Conservation (phyloP, 2,797 vertebrate genomes). For the Diplodus sargus region DNA sequence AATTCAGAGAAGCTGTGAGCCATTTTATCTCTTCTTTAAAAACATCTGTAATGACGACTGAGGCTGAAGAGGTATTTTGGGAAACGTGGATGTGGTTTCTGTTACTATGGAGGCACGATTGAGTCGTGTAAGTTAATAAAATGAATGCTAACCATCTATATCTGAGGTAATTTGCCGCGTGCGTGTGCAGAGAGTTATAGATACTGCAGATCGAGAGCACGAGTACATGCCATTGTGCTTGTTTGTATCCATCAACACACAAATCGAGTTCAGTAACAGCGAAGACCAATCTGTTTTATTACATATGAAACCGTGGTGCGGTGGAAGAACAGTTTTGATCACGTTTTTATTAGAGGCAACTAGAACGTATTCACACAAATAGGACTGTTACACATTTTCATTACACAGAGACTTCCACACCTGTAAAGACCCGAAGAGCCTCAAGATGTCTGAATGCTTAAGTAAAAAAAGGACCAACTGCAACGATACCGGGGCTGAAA, state of each 20-base stretch:
- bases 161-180: constrained; percentile 10
- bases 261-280: neutral
- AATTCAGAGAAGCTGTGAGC: constrained; percentile 41
- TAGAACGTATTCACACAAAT: constrained; percentile 19
- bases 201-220: neutral
- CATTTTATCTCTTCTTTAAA: constrained; percentile 49
- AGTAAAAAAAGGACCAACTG: neutral
- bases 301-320: neutral
- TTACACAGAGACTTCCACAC: constrained; percentile 10
- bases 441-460: neutral
- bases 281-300: constrained; percentile 15
- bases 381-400: constrained; percentile 32
- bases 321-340: constrained; percentile 7
- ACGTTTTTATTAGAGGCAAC: constrained; percentile 38
- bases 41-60: constrained; percentile 53
- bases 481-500: neutral
- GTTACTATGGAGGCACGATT: constrained; percentile 69
- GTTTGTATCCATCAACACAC: neutral
- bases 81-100: constrained; percentile 53
- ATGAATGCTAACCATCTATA: constrained; percentile 39
- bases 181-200: constrained; percentile 17
- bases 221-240: neutral
- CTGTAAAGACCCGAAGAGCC: neutral
- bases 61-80: constrained; percentile 67
- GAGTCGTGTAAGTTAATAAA: constrained; percentile 52